Evolutionary conservation across 2,113 vertebrate species (phyloP).

Genomic region (Telmatochromis sp.): DNA sequence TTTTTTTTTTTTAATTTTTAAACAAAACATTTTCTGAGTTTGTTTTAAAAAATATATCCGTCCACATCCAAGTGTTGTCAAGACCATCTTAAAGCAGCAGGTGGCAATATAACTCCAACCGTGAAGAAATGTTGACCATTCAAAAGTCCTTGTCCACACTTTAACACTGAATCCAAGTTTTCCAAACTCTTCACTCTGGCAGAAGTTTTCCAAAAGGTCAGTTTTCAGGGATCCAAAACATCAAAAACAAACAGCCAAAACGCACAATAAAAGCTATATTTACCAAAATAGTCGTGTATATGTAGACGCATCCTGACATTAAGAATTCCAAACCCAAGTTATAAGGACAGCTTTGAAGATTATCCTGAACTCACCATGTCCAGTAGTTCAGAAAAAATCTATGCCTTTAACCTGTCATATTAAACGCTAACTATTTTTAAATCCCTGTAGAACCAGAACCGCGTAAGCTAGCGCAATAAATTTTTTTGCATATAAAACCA

Average conservation of each 20-base stretch:
- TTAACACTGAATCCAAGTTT: background rate
- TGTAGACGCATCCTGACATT: background rate
- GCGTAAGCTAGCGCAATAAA: rapidly evolving
- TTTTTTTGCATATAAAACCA: too few relatives aligned
- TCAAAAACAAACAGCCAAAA: background rate
- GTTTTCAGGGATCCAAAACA: background rate
- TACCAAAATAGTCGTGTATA: background rate
- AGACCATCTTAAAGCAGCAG: background rate
- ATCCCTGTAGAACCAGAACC: too few relatives aligned
- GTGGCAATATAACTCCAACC: background rate
- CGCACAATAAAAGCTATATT: background rate
- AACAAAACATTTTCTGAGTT: rapidly evolving
- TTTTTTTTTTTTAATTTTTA: rapidly evolving
- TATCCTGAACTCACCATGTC: background rate
- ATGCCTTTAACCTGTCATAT: background rate
- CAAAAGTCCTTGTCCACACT: background rate
- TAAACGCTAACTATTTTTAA: background rate
- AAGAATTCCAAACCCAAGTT: background rate
- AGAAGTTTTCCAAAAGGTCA: background rate
- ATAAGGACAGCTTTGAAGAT: background rate
- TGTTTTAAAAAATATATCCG: background rate
- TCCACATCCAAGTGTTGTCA: background rate
- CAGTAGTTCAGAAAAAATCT: background rate
- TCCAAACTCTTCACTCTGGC: background rate
- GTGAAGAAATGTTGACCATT: background rate